Base-by-base conservation (phyloP, 2,113 vertebrate species). In the Nansenia antarctica region DNA sequence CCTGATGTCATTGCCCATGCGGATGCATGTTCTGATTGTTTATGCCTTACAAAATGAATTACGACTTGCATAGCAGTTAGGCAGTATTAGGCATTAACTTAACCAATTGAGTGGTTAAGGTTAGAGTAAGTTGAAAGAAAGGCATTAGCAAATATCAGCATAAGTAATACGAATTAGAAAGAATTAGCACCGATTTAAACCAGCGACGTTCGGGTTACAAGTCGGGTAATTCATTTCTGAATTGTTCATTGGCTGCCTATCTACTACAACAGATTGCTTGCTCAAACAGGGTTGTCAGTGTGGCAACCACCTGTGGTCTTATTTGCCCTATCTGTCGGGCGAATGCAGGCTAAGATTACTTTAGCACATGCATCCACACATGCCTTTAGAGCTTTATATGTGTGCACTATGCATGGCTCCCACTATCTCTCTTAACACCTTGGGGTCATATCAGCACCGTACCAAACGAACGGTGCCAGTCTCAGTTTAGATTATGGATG, bases 401-500 rank as follows among this genome's bases (percentile, higher is more conserved):
- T 70, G 52, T 65, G 68, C 27, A 71, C 42, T 70, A 52, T 69
- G 24, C 70, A 67, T 62, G 11, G 2, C 24, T 52, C 64, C 31
- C 74, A 78, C 76, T 85, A 91, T 91, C 90, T 87, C 45, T 62
- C 70, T 22, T 62, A 83, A 87, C 89, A 90, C 90, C 85, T 91
- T 87, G 76, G 83, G 82, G 82, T 85, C 65, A 67, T 81, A 91
- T 83, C 83, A 80, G 74, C 53, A 69, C 60, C 11, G 11, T 72
- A 70, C 67, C 79, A 75, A 75, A 79, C 72, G 76, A 71, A 52
- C 45, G 69, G n/a, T 70, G 70, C 80, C 73, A 77, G 64, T 77
- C 85, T 78, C 82, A 85, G 83, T 86, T 88, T 88, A 85, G 79
- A 88, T 89, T 90, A 85, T 83, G 82, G 86, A 85, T 84, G 82